Base-by-base conservation (phyloP, 2,113 vertebrate genomes). In the Myrmophylax atrothorax region DNA sequence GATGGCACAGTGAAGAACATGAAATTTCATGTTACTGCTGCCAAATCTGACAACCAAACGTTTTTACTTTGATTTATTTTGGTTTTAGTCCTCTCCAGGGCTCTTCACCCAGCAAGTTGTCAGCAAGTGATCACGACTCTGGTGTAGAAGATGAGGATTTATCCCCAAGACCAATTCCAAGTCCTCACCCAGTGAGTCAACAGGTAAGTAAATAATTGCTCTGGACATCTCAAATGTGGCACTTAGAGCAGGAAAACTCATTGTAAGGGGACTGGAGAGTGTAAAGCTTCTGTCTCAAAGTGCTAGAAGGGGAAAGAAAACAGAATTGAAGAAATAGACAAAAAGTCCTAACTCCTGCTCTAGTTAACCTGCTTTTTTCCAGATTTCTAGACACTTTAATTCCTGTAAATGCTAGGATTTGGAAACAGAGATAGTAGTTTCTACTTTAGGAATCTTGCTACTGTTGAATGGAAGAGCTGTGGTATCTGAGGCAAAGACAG, bases 71-170 rank as follows among this genome's bases (percentile, higher is more conserved):
- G 25, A 47, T 80, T 85, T 69, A 13, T 92, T 19, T 81, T 75
- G 46, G 35, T 69, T 97, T 93, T 76, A 97, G 96, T 68, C 6
- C 78, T 92, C 25, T 79, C 19, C 90, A 87, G 38, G 84, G 87
- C 47, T 88, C 79, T 66, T 95, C 97, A 53, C 96, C 97, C 14
- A 96, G 80, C 63, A 98, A 97, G 89, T 37, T 98, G 44, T 98
- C 98, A 40, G 70, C 98, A 88, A 99, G 97, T 12, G 99, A 99
- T 84, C 99, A 98, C 1, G 99, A 99, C 92, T 99, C 99, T 23
- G 99, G 99, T 55, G 98, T 99, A n/a, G 99, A 99, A 97, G 99
- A 99, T 93, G 99, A 99, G 73, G 99, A 99, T 94, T 96, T 98
- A 80, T 99, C 99, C 87, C 99, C 99, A 17, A 98, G 99, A 56